A percentile compares a stretch with the other conserved stretches of the same genome.
These are phyloP conservation scores for Chaetodon trifascialis DNA, from an alignment of 2,113 vertebrate species.

Conservation along the genomic window DNA sequence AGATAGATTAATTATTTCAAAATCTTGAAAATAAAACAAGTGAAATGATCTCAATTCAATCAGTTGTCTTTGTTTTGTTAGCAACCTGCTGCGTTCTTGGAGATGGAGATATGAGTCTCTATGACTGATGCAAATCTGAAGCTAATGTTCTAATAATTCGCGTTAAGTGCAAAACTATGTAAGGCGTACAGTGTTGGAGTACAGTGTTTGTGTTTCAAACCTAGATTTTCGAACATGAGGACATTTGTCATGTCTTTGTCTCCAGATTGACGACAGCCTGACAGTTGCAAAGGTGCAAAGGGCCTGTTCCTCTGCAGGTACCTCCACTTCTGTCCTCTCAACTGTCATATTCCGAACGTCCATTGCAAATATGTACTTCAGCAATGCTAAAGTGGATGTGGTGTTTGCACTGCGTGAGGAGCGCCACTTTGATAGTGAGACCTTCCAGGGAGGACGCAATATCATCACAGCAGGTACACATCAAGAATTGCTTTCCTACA, in stretches of 20 bases:
- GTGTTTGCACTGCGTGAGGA: constrained; percentile 35
- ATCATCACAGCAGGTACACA: constrained; percentile 67
- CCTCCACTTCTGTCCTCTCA: constrained; percentile 39
- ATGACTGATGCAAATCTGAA: background rate
- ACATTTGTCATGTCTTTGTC: background rate
- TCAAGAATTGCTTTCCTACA: background rate
- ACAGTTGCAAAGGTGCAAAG: constrained; percentile 46
- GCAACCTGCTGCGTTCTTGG: too few relatives aligned
- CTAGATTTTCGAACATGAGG: background rate
- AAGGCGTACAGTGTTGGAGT: background rate
- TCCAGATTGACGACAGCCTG: constrained; percentile 70
- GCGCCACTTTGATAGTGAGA: constrained; percentile 75
- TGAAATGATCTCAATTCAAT: background rate
- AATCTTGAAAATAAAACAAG: background rate
- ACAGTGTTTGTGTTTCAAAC: background rate
- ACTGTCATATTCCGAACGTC: constrained; percentile 49
- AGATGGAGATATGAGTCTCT: background rate
- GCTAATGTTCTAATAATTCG: background rate
- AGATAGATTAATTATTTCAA: background rate
- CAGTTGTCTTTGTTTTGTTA: too few relatives aligned
- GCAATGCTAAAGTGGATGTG: constrained; percentile 69
- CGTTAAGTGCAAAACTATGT: too few relatives aligned
- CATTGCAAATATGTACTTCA: constrained; percentile 56
- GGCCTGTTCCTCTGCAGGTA: constrained; percentile 56
- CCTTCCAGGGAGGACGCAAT: constrained; percentile 63